Evolutionary conservation across 2,113 vertebrate genomes (phyloP).

Genomic region (Solenodon paradoxus): DNA sequence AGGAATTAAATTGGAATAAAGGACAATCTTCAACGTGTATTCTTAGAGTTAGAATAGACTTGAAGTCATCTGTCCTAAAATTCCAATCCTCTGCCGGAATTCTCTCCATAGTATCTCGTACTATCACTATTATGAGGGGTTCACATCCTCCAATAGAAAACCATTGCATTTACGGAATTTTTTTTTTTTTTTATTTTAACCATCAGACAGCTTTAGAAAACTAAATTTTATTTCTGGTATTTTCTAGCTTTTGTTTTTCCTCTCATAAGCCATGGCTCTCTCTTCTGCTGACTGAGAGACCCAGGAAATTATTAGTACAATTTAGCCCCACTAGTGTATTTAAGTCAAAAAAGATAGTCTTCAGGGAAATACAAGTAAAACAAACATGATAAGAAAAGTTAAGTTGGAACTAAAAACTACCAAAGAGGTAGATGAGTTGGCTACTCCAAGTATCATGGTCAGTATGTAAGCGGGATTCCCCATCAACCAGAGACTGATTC

Average conservation of each 20-base stretch:
- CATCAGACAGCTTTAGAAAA: neutral
- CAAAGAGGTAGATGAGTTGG: neutral
- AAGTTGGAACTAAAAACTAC: neutral
- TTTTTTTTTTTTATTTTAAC: neutral
- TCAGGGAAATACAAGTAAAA: neutral
- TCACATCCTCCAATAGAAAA: neutral
- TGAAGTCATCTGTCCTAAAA: neutral
- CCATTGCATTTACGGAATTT: neutral
- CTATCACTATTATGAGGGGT: too few species aligned
- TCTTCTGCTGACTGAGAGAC: neutral
- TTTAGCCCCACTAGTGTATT: neutral
- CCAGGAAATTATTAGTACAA: neutral
- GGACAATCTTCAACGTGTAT: neutral
- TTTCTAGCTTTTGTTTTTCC: neutral
- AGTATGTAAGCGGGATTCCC: neutral
- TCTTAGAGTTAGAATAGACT: neutral
- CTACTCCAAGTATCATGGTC: neutral
- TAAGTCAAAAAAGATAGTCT: neutral
- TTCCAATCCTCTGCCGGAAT: neutral
- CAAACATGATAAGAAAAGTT: neutral
- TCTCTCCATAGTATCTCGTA: neutral
- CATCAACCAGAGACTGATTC: neutral
- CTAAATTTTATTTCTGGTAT: neutral
- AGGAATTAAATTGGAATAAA: neutral
- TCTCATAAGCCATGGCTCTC: neutral